These are phyloP conservation scores for Hippopotamyrus pictus DNA, from an alignment of 2,797 vertebrate genomes.

Conservation along the genomic window DNA sequence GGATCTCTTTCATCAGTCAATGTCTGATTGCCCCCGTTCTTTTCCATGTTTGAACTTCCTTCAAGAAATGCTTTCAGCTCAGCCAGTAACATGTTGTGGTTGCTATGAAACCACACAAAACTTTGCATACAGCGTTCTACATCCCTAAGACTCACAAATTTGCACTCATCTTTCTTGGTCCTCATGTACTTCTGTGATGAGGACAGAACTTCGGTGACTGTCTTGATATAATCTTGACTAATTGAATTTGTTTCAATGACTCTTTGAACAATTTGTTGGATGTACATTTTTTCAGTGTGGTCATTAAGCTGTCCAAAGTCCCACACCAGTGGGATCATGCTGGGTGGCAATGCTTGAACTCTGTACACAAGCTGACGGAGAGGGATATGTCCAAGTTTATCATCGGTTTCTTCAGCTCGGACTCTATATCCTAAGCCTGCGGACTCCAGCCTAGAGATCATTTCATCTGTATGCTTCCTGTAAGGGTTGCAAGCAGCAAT, in stretches of 20 bases:
- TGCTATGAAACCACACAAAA: slow-evolving; percentile 79
- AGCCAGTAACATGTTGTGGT: slow-evolving; percentile 56
- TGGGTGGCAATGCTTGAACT: slow-evolving; percentile 88
- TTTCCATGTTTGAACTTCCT: slow-evolving; percentile 17
- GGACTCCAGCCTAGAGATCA: slow-evolving; percentile 81
- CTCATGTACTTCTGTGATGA: slow-evolving; percentile 85
- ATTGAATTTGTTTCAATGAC: slow-evolving; percentile 49
- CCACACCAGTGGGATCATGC: slow-evolving; percentile 92
- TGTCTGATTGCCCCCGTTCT: slow-evolving; percentile 17
- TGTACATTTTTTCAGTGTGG: slow-evolving; percentile 76
- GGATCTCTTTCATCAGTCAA: slow-evolving; percentile 37
- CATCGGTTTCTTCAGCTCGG: slow-evolving; percentile 72
- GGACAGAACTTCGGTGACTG: slow-evolving; percentile 69
- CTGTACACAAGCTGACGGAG: slow-evolving; percentile 94
- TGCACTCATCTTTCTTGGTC: slow-evolving; percentile 70
- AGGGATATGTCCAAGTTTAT: slow-evolving; percentile 83
- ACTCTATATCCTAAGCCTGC: slow-evolving; percentile 89
- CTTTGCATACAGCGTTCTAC: slow-evolving; percentile 88
- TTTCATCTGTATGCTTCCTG: slow-evolving; percentile 77
- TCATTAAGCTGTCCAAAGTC: slow-evolving; percentile 90
- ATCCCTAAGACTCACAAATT: slow-evolving; percentile 91
- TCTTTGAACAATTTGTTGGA: slow-evolving; percentile 84
- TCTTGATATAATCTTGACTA: background rate
- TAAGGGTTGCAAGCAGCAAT: slow-evolving; percentile 97
- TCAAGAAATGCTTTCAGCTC: slow-evolving; percentile 54